phyloP scores from a whole-genome alignment of 2,113 vertebrate species.

The Boulengeromyrus knoepffleri region DNA sequence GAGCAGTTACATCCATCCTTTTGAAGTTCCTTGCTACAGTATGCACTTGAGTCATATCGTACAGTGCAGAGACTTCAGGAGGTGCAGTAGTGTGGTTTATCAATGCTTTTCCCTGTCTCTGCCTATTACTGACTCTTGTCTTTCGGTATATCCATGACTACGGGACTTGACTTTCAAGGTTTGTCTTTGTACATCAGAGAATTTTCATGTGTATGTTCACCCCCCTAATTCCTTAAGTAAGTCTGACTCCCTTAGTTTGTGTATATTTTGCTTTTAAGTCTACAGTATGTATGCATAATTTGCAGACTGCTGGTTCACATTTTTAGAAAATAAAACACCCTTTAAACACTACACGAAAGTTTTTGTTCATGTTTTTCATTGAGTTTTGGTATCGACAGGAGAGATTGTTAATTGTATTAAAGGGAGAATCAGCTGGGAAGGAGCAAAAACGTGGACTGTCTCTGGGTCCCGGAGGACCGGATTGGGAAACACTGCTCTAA shows the following conservation, averaged over 20 bases:
- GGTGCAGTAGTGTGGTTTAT: background rate
- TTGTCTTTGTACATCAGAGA: background rate
- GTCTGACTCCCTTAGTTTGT: background rate
- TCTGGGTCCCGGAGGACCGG: background rate
- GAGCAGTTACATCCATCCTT: background rate
- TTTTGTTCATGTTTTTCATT: background rate
- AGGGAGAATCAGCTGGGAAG: background rate
- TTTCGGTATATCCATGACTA: background rate
- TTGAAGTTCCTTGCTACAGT: background rate
- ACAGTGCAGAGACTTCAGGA: background rate
- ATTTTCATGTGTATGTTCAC: background rate
- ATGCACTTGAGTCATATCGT: too few species aligned
- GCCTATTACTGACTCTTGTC: background rate
- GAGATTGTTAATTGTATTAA: background rate
- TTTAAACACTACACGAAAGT: background rate
- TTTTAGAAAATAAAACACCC: background rate
- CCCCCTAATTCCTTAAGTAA: background rate
- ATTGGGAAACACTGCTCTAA: slow-evolving; percentile 55
- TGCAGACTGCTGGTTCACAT: background rate
- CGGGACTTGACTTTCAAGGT: background rate
- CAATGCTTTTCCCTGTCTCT: background rate
- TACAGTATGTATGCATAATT: background rate
- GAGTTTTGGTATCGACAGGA: background rate
- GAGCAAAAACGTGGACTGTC: background rate
- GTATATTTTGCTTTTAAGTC: background rate